Conservation (phyloP, 92 coral and sea anemone species). For the Metridium senile region DNA sequence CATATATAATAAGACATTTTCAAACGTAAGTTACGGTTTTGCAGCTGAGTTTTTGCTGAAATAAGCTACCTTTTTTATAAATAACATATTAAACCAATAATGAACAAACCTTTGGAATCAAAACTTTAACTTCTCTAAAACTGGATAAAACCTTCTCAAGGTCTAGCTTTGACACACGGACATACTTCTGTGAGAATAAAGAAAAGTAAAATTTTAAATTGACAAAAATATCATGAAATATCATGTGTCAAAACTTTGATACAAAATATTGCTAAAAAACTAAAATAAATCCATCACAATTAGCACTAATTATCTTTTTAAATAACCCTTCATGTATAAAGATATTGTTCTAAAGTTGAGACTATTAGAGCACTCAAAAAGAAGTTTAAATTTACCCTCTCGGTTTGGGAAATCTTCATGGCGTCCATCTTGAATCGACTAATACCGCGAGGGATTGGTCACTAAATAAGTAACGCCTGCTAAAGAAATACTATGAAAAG, state of each 20-base stretch:
- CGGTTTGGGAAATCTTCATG: neutral
- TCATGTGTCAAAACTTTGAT: neutral
- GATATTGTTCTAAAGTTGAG: too few relatives aligned
- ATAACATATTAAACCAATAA: too few relatives aligned
- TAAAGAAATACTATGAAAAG: neutral
- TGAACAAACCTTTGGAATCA: constrained; percentile 73
- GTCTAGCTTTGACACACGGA: constrained; percentile 69
- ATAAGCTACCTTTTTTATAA: too few relatives aligned
- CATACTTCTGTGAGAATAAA: constrained; percentile 28
- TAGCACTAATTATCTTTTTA: too few relatives aligned
- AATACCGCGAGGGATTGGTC: constrained; percentile 20
- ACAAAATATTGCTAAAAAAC: too few relatives aligned
- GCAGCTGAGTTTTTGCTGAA: too few relatives aligned
- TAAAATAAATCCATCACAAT: neutral
- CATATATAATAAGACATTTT: too few relatives aligned
- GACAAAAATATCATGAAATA: neutral
- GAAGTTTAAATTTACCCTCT: neutral
- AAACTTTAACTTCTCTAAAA: constrained; percentile 75
- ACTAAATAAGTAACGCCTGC: constrained; percentile 23
- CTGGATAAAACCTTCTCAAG: constrained; percentile 70
- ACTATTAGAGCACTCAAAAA: neutral
- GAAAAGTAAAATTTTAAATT: neutral
- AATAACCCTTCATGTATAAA: too few relatives aligned
- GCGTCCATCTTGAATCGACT: constrained; percentile 9
- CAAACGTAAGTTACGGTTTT: too few relatives aligned